Conservation (phyloP, 2,113 vertebrate species). For the Jaculus jaculus region DNA sequence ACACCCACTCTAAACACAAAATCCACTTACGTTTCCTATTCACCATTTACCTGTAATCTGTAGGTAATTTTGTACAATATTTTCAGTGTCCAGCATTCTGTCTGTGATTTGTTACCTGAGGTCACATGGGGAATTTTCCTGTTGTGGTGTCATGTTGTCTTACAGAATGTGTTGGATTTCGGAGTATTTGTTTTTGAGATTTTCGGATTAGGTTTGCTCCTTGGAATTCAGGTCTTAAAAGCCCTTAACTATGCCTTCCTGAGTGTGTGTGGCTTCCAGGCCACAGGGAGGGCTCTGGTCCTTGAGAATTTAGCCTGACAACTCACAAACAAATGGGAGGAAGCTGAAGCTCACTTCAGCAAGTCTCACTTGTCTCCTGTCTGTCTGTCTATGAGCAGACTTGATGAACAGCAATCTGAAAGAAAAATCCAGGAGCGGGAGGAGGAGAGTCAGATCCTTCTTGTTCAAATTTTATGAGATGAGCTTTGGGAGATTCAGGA, state of each 20-base stretch:
- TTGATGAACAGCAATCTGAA: background rate
- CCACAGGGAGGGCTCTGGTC: accelerated
- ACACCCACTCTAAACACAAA: background rate
- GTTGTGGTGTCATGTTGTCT: background rate
- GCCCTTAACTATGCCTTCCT: background rate
- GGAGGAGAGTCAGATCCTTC: background rate
- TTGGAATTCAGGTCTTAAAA: background rate
- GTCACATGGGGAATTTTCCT: background rate
- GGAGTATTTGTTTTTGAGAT: background rate
- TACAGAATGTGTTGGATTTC: background rate
- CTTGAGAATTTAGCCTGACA: background rate
- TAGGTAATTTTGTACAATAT: background rate
- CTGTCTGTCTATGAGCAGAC: background rate
- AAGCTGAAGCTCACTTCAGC: background rate
- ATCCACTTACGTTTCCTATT: background rate
- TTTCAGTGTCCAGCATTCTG: background rate
- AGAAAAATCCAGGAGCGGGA: background rate
- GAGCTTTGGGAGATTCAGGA: constrained; percentile 49
- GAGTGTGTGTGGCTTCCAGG: background rate
- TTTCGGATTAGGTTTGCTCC: background rate
- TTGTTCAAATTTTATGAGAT: constrained; percentile 36
- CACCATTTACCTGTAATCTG: background rate
- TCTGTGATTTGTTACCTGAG: background rate
- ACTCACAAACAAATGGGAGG: background rate
- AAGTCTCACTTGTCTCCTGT: background rate